Conservation (phyloP, 2,113 vertebrate genomes). For the Carlito syrichta region DNA sequence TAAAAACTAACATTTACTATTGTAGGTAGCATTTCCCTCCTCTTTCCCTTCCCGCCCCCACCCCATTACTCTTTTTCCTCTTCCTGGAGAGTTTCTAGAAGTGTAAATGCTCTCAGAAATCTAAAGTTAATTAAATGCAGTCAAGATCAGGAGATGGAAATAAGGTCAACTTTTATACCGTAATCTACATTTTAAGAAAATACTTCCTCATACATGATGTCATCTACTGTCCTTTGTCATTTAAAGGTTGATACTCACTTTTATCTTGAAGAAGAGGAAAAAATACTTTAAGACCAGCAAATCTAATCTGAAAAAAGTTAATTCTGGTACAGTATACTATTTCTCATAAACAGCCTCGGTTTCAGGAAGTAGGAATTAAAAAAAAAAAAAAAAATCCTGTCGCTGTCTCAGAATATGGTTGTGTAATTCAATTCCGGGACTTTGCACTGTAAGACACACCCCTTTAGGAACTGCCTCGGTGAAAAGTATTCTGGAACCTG, state of each 20-base stretch:
- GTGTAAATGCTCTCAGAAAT: background rate
- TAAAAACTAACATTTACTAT: background rate
- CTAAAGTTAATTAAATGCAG: background rate
- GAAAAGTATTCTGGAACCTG: slow-evolving; percentile 39
- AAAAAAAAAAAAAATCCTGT: background rate
- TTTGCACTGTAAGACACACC: background rate
- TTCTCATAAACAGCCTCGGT: slow-evolving; percentile 38
- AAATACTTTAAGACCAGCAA: background rate
- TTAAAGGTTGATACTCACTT: slow-evolving; percentile 56
- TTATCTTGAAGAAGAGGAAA: background rate
- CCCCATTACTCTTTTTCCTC: accelerated
- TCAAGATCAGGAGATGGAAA: background rate
- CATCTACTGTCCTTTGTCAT: background rate
- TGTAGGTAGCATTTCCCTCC: background rate
- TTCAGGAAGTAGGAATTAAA: slow-evolving; percentile 56
- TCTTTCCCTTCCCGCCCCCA: accelerated
- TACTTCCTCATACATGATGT: background rate
- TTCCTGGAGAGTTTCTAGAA: background rate
- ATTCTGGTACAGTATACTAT: background rate
- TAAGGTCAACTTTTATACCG: background rate
- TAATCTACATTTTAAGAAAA: background rate
- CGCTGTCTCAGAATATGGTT: background rate
- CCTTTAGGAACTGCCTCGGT: background rate
- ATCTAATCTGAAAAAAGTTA: background rate
- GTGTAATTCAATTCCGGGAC: background rate